phyloP scores from a whole-genome alignment of 1,140 invertebrate species.

The Ditylenchus dipsaci region DNA sequence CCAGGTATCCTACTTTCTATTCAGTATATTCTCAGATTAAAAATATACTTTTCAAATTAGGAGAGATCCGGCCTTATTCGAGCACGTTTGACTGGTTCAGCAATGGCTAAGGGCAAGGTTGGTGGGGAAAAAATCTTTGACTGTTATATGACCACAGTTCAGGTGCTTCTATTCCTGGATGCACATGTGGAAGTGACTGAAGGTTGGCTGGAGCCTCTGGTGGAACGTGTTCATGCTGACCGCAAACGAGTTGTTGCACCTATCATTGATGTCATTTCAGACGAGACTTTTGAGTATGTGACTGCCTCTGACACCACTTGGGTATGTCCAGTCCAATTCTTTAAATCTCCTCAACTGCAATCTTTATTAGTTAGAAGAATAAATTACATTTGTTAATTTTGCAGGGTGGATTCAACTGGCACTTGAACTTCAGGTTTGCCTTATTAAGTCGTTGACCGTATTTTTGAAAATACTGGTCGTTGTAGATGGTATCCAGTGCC shows the following conservation, averaged over 20 bases:
- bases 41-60: not conserved
- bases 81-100: conserved; percentile 77
- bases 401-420: conserved; percentile 78
- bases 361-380: no score
- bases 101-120: conserved; percentile 69
- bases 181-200: conserved; percentile 85
- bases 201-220: conserved; percentile 80
- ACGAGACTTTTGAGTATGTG: conserved; percentile 87
- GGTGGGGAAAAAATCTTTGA: not conserved
- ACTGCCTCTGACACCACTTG: conserved; percentile 86
- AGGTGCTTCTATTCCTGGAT: conserved; percentile 79
- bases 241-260: conserved; percentile 76
- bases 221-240: conserved; percentile 71
- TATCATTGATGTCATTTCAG: conserved; percentile 88
- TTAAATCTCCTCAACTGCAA: no score
- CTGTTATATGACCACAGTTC: not conserved
- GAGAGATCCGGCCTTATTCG: conserved; percentile 75
- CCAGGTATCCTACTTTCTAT: not conserved
- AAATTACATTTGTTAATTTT: no score
- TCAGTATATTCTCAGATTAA: no score
- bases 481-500: conserved; percentile 69
- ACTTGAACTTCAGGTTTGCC: conserved; percentile 72
- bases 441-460: not conserved
- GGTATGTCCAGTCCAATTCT: no score
- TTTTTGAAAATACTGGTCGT: not conserved